Conservation (phyloP, 2,113 vertebrate genomes). For the Rhea americana region DNA sequence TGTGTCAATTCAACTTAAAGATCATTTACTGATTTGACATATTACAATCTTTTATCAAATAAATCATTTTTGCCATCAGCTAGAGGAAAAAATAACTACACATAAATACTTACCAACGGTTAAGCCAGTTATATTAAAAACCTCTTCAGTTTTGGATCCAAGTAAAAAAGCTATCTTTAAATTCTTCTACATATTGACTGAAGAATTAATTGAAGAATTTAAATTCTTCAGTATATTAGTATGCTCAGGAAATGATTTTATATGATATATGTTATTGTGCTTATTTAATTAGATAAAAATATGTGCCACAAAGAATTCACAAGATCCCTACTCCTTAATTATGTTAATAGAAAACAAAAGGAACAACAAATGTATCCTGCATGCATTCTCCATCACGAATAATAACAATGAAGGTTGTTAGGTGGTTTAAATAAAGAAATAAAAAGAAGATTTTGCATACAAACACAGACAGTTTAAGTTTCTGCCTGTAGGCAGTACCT, state of each 20-base stretch:
- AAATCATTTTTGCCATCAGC: slow-evolving; percentile 9
- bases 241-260: neutral
- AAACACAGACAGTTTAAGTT: neutral
- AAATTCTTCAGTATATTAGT: neutral
- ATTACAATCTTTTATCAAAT: neutral
- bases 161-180: neutral
- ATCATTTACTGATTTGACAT: neutral
- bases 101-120: neutral
- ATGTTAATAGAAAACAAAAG: neutral
- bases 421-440: neutral
- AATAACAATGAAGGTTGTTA: neutral
- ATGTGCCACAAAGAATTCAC: neutral
- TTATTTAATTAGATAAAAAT: slow-evolving; percentile 32
- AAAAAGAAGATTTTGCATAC: neutral
- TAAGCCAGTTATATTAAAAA: neutral
- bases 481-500: neutral
- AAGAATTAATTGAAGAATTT: too few relatives aligned
- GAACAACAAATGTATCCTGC: neutral
- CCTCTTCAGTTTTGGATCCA: neutral
- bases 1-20: neutral
- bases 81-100: slow-evolving; percentile 20
- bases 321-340: neutral
- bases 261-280: neutral
- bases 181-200: neutral
- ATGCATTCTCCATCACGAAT: neutral